Conservation (phyloP, 2,888 invertebrate genomes). For the Invenusta paracnida region DNA sequence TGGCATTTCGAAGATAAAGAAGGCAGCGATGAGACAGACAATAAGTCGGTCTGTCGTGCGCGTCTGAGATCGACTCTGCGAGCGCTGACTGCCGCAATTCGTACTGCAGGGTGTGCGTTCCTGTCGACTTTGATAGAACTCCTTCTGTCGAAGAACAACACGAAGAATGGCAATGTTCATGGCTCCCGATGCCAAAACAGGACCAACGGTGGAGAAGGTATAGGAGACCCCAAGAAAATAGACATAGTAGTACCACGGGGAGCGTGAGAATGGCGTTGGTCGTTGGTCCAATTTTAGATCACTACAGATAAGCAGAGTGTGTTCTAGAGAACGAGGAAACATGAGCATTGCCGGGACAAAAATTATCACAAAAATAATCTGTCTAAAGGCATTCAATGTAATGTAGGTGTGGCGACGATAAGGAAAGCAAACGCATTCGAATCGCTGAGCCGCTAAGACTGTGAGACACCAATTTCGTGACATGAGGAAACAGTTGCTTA, state of each 20-base stretch:
- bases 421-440: background rate
- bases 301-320: background rate
- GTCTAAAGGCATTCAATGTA: background rate
- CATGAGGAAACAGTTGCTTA: background rate
- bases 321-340: background rate
- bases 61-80: background rate
- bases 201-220: background rate
- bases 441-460: background rate
- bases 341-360: background rate
- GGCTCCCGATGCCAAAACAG: background rate
- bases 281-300: background rate
- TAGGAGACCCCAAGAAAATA: background rate
- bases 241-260: background rate
- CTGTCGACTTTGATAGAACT: background rate
- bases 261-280: background rate
- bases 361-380: background rate
- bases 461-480: background rate
- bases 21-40: background rate
- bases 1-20: background rate
- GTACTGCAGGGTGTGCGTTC: background rate
- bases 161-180: background rate
- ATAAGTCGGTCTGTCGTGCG: background rate
- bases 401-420: background rate
- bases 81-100: background rate
- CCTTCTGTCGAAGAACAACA: background rate